phyloP scores from a whole-genome alignment of 2,113 vertebrate species.

The Dolichallabes microphthalmus region DNA sequence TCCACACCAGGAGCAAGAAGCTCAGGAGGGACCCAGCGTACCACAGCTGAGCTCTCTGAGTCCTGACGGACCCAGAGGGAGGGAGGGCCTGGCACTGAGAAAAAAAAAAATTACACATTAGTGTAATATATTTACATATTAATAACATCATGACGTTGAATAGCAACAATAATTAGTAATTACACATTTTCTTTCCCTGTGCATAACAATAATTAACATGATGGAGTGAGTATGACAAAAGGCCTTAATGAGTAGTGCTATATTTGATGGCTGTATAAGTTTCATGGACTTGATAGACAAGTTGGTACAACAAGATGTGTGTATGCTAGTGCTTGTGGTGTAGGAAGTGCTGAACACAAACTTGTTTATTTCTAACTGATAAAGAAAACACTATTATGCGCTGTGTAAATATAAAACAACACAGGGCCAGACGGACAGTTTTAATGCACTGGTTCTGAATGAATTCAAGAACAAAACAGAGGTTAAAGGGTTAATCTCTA shows the following conservation, averaged over 20 bases:
- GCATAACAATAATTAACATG: slow-evolving; percentile 7
- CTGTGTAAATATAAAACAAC: neutral
- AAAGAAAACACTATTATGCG: neutral
- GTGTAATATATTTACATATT: neutral
- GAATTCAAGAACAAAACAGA: neutral
- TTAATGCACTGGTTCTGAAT: neutral
- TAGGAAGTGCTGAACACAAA: neutral
- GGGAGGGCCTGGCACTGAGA: slow-evolving; percentile 85
- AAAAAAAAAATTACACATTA: neutral
- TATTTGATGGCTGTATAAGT: neutral
- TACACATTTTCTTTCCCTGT: neutral
- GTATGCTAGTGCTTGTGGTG: neutral
- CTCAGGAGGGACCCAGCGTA: slow-evolving; percentile 86
- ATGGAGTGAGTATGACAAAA: neutral
- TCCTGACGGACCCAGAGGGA: slow-evolving; percentile 85
- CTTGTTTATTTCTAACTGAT: neutral
- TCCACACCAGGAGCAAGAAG: slow-evolving; percentile 76
- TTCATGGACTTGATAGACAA: neutral
- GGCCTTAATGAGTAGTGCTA: slow-evolving; percentile 2
- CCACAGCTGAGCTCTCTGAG: slow-evolving; percentile 81
- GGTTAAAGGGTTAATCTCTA: neutral
- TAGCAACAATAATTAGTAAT: slow-evolving; percentile 11
- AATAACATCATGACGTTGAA: slow-evolving; percentile 10
- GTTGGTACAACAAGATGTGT: neutral
- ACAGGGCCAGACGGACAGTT: neutral